These are phyloP conservation scores for Aphaenogaster rudis DNA, from an alignment of 1,140 invertebrate species.

Conservation along the genomic window DNA sequence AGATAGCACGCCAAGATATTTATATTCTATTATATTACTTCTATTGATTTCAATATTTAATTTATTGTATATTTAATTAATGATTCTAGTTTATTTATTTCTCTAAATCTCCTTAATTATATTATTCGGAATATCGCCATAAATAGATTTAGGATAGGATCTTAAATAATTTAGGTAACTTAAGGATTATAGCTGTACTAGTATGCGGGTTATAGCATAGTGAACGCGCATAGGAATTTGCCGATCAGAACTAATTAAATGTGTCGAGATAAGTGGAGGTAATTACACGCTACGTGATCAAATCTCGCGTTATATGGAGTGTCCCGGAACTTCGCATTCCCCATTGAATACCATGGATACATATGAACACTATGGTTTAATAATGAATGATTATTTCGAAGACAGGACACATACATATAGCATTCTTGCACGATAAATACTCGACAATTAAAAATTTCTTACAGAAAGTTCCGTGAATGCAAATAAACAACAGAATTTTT, in stretches of 20 bases:
- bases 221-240: constrained; percentile 43
- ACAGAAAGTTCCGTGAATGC: background rate
- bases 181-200: background rate
- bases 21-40: background rate
- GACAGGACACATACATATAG: background rate
- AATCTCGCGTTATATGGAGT: constrained; percentile 9
- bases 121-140: background rate
- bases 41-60: background rate
- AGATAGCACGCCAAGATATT: background rate
- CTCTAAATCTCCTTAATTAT: constrained; percentile 2
- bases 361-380: background rate
- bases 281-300: constrained; percentile 40
- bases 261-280: constrained; percentile 41
- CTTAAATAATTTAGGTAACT: background rate
- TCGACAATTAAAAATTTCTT: background rate
- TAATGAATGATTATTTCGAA: constrained; percentile 5
- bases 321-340: background rate
- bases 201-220: background rate
- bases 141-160: background rate
- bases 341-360: background rate
- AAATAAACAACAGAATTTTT: background rate
- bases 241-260: constrained; percentile 46
- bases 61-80: background rate
- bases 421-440: background rate
- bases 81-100: background rate